Conservation (phyloP, 2,113 vertebrate species). For the Mobula birostris region DNA sequence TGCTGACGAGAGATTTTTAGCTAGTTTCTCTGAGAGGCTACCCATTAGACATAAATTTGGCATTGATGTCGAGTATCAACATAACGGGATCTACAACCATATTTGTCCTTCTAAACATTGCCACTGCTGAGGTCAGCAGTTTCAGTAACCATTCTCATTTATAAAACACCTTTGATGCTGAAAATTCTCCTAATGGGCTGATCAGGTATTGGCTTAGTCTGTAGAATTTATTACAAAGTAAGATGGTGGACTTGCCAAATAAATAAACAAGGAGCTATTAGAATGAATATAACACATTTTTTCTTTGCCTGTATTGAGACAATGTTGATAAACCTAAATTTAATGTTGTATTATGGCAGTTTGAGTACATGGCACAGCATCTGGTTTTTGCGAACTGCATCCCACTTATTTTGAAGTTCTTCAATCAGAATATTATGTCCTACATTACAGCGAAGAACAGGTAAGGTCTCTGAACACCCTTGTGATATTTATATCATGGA, state of each 20-base stretch:
- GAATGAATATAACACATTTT: not conserved
- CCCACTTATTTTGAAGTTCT: slow-evolving; percentile 96
- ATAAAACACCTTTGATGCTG: not conserved
- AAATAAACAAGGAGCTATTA: not conserved
- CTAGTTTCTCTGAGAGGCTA: too few species aligned
- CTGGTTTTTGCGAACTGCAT: slow-evolving; percentile 98
- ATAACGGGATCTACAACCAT: not conserved
- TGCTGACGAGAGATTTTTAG: not conserved
- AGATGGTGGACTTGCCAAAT: not conserved
- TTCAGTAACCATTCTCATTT: not conserved
- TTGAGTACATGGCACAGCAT: slow-evolving; percentile 98
- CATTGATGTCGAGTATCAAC: not conserved
- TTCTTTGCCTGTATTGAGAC: not conserved
- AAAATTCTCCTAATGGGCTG: not conserved
- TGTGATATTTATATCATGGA: not conserved
- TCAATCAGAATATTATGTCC: slow-evolving; percentile 99
- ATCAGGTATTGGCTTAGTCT: not conserved
- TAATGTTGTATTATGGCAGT: slow-evolving; percentile 54
- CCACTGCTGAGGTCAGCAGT: not conserved
- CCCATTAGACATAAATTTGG: not conserved
- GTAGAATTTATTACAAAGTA: not conserved
- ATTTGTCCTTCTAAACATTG: not conserved
- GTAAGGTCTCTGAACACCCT: slow-evolving; percentile 49
- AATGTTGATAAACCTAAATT: not conserved
- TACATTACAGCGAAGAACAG: slow-evolving; percentile 98